Percentiles rank a stretch among this genome's conserved stretches.
These are phyloP conservation scores for Chromis chromis DNA, from an alignment of 2,797 vertebrate species.

Conservation along the genomic window DNA sequence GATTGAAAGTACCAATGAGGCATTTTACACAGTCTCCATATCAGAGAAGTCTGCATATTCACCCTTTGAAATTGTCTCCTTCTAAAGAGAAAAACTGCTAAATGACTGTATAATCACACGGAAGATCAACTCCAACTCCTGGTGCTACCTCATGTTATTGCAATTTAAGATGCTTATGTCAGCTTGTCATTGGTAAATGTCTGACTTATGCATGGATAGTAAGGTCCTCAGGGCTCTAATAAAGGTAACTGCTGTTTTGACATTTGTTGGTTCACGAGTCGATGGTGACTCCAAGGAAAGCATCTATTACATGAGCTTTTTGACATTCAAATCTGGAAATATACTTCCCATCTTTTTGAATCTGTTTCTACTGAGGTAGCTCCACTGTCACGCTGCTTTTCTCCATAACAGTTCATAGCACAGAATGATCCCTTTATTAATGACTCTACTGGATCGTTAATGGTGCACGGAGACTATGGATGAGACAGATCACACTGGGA, in stretches of 20 bases:
- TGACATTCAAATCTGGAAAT: constrained; percentile 1
- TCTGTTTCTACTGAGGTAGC: neutral
- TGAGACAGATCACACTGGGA: constrained; percentile 6
- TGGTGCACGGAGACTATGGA: constrained; percentile 11
- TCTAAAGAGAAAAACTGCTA: constrained; percentile 1
- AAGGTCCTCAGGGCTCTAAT: neutral
- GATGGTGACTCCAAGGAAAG: neutral
- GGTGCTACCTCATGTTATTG: neutral
- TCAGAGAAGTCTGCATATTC: constrained; percentile 15
- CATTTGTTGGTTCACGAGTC: constrained; percentile 2
- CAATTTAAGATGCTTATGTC: neutral
- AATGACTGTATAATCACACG: neutral
- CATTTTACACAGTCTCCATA: constrained; percentile 14
- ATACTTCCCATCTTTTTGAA: constrained; percentile 2
- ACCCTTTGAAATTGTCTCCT: constrained; percentile 5
- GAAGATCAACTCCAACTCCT: neutral
- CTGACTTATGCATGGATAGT: neutral
- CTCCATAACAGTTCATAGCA: neutral
- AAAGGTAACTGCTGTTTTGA: neutral
- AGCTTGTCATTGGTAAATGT: neutral
- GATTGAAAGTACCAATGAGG: constrained; percentile 26
- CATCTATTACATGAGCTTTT: neutral
- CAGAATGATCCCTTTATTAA: constrained; percentile 23
- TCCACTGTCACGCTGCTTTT: constrained; percentile 3
- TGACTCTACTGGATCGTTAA: constrained; percentile 37